These are phyloP conservation scores for Heterotilapia buettikoferi DNA, from an alignment of 2,113 vertebrate species.

Conservation along the genomic window DNA sequence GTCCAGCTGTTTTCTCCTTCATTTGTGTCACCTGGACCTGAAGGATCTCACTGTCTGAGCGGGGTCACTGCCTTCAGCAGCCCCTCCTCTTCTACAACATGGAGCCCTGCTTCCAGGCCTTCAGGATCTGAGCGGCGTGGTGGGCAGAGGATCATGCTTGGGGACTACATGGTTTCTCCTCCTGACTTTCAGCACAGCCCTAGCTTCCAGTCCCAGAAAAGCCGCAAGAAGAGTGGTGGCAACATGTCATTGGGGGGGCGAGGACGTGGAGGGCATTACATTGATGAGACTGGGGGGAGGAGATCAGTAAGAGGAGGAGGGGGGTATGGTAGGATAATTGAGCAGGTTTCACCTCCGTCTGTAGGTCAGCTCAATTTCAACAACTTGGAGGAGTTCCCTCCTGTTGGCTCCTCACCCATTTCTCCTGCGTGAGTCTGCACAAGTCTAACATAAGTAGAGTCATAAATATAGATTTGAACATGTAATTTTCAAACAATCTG, in stretches of 20 bases:
- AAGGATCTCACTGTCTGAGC: slow-evolving; percentile 43
- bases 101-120: slow-evolving; percentile 67
- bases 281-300: slow-evolving; percentile 74
- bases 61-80: slow-evolving; percentile 69
- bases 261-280: slow-evolving; percentile 56
- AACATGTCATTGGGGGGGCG: neutral
- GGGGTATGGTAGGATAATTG: slow-evolving; percentile 44
- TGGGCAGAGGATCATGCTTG: slow-evolving; percentile 73
- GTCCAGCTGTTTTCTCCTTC: slow-evolving; percentile 84
- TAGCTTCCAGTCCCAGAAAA: slow-evolving; percentile 55
- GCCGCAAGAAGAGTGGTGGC: slow-evolving; percentile 69
- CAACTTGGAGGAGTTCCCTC: slow-evolving; percentile 95
- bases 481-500: neutral
- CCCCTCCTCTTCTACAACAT: slow-evolving; percentile 65
- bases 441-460: neutral
- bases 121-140: slow-evolving; percentile 69
- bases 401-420: slow-evolving; percentile 75
- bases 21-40: slow-evolving; percentile 40
- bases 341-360: slow-evolving; percentile 63
- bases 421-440: slow-evolving; percentile 72
- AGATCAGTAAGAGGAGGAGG: slow-evolving; percentile 48
- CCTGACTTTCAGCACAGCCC: slow-evolving; percentile 67
- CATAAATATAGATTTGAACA: neutral
- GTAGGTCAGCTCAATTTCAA: slow-evolving; percentile 81
- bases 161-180: slow-evolving; percentile 75